Conservation (phyloP, 2,113 vertebrate genomes). For the Rhinoptilus africanus region DNA sequence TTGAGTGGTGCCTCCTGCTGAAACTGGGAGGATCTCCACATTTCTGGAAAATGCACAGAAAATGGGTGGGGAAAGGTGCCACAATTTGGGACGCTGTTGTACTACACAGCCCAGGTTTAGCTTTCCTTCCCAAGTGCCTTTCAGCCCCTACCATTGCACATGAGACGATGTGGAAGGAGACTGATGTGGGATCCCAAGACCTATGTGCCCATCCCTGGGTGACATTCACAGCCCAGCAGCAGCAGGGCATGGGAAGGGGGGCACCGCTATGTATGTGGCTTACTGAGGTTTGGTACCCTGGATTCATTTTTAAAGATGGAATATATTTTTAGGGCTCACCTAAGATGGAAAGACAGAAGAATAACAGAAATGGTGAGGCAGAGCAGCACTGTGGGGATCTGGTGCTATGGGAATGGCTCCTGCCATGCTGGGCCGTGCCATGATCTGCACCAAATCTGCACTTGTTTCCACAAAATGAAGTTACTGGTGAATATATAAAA, state of each 20-base stretch:
- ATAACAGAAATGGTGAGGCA: neutral
- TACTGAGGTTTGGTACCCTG: neutral
- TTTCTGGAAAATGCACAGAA: neutral
- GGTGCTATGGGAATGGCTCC: neutral
- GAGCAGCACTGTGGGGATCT: neutral
- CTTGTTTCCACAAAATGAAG: neutral
- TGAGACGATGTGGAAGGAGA: neutral
- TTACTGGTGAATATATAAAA: constrained; percentile 12
- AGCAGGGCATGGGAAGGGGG: accelerated
- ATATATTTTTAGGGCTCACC: neutral
- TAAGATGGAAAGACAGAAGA: neutral
- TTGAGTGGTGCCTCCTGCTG: neutral
- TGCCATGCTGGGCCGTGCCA: neutral
- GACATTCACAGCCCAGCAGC: neutral
- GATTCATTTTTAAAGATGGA: neutral
- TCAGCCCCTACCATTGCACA: neutral
- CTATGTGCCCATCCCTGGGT: neutral
- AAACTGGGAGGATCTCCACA: accelerated
- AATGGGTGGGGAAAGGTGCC: neutral
- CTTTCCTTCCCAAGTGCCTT: neutral
- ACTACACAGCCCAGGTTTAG: neutral
- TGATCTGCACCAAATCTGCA: neutral
- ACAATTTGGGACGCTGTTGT: neutral
- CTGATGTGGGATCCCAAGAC: neutral
- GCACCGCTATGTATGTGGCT: accelerated